phyloP scores from a whole-genome alignment of 2,797 vertebrate species.

The Varecia variegata region DNA sequence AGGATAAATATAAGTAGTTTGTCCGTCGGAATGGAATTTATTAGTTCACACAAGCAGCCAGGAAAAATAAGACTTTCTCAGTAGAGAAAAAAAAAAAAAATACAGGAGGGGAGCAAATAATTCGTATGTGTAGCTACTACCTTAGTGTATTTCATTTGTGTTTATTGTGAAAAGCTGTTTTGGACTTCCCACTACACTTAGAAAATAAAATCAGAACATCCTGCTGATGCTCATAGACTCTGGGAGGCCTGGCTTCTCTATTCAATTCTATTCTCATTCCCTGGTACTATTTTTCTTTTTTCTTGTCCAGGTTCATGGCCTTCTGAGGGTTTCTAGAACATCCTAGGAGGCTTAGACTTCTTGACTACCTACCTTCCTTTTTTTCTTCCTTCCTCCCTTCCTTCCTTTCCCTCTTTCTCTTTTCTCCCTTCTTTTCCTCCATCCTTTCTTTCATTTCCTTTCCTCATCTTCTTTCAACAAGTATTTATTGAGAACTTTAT shows the following conservation, averaged over 20 bases:
- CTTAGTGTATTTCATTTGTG: not conserved
- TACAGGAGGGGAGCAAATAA: not conserved
- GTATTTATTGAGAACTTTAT: not conserved
- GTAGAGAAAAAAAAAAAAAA: not conserved
- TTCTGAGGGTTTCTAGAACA: not conserved
- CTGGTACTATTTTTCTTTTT: not conserved
- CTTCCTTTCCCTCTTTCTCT: not conserved
- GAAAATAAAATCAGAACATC: not conserved
- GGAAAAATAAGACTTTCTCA: not conserved
- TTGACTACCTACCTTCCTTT: not conserved
- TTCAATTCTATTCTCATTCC: not conserved
- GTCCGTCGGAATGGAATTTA: not conserved
- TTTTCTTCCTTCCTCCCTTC: not conserved
- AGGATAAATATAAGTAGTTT: not conserved
- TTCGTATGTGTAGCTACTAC: not conserved
- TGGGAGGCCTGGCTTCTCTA: not conserved
- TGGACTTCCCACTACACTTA: not conserved
- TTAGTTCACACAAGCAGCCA: not conserved
- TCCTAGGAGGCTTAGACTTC: not conserved
- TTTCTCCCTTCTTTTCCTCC: not conserved
- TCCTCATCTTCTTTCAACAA: not conserved
- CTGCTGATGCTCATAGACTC: not conserved
- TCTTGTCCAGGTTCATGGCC: not conserved
- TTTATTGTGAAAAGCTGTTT: not conserved
- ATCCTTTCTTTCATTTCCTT: not conserved